phyloP scores from a whole-genome alignment of 2,113 vertebrate genomes.

The Lepisosteus oculatus region DNA sequence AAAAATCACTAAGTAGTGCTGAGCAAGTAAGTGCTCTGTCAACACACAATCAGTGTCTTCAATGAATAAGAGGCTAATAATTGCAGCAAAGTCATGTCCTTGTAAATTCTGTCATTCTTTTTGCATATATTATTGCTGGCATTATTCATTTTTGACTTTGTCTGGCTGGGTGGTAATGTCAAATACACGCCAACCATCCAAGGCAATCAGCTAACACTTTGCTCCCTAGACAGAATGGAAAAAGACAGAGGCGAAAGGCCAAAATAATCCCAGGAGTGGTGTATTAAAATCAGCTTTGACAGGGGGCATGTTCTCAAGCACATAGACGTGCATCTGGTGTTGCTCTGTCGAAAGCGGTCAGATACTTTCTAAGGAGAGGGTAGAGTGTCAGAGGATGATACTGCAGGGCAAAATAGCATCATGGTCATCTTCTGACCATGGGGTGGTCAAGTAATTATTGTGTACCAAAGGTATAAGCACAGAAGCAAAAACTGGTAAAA shows the following conservation, averaged over 20 bases:
- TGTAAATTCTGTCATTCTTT: conserved; percentile 18
- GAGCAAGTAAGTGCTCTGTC: not conserved
- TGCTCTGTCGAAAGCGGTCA: no score
- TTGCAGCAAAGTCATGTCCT: conserved; percentile 15
- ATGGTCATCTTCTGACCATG: no score
- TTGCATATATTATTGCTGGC: conserved; percentile 24
- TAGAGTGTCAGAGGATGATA: no score
- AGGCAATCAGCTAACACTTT: not conserved
- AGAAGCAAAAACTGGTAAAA: no score
- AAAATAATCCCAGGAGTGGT: not conserved
- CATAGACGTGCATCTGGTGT: not conserved
- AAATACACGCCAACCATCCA: not conserved
- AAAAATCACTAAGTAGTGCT: conserved; percentile 19
- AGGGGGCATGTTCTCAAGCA: no score
- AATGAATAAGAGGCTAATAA: not conserved
- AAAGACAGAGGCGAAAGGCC: not conserved
- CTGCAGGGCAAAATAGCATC: no score
- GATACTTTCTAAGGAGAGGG: no score
- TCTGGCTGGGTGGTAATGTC: not conserved
- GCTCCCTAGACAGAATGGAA: not conserved
- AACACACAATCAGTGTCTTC: not conserved
- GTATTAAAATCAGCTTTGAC: no score
- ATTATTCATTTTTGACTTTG: conserved; percentile 34
- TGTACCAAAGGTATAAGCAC: no score
- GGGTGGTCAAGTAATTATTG: no score